Evolutionary conservation across 1,140 invertebrate genomes (phyloP), one percentile per base, ranked within the genome.

Genomic region (Diachasma alloeum): DNA sequence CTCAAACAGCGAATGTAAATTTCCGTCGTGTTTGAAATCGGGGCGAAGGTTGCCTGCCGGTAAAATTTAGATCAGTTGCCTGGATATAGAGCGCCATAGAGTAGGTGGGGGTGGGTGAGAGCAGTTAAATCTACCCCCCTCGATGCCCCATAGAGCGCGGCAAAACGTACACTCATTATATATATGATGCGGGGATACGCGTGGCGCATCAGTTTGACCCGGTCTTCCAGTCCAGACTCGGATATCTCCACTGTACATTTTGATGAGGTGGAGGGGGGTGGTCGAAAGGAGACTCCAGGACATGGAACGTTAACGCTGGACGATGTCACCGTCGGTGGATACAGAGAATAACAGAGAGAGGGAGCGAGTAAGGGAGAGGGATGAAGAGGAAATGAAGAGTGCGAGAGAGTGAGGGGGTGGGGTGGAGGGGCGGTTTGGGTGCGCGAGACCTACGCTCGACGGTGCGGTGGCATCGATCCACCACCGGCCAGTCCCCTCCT

Each of bases 391-490:
- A 6, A 4, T 36, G 17, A 17, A 17, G 66, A 31, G 70, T 69
- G n/a, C n/a, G 31, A 31, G 31, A 31, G 2, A 3, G 31, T 48
- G 69, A 68, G 68, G 42, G 48, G 53, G 68, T 68, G 53, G 70
- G 74, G 56, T 6, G 31, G 31, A 31, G 44, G 67, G 39, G 44
- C 31, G 56, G 80, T 72, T 78, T 72, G 75, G 66, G 81, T 79
- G 80, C 75, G 78, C 75, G 81, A 72, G 80, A 83, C 78, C 77
- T 68, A 68, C 66, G 31, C 66, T 68, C 80, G 78, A 53, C 70
- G 75, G 77, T 80, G 80, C 82, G 74, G 80, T 81, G 81, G 84
- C 83, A 87, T 87, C 84, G 85, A 87, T 87, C 85, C 84, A 82
- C 83, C 78, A 72, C 75, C 11, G 59, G 44, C 22, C 46, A 78